Conservation (phyloP, 2,888 invertebrate genomes). For the Diabrotica balteata region DNA sequence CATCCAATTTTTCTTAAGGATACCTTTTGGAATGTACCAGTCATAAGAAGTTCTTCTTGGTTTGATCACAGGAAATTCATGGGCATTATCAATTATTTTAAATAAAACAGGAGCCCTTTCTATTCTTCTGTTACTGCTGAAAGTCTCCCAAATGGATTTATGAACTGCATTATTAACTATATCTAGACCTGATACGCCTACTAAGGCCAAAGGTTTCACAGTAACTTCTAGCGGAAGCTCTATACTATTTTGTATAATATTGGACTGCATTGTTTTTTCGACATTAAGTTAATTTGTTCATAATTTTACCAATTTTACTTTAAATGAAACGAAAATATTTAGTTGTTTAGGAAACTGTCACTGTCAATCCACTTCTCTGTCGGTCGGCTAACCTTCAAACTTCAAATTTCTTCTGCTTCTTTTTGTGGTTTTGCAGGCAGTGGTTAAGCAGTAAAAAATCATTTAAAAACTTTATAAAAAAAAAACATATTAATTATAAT, state of each 20-base stretch:
- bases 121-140: constrained; percentile 80
- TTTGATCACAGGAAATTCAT: constrained; percentile 87
- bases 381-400: no score
- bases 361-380: no score
- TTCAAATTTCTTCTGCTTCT: no score
- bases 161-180: constrained; percentile 84
- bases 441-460: no score
- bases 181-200: constrained; percentile 90
- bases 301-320: neutral
- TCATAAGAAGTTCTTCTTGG: constrained; percentile 91
- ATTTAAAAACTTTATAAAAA: no score
- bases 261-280: constrained; percentile 37
- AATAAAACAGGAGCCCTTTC: constrained; percentile 87
- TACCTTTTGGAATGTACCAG: constrained; percentile 94
- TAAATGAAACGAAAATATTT: no score
- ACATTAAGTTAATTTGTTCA: neutral
- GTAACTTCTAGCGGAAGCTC: constrained; percentile 83
- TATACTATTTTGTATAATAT: constrained; percentile 40
- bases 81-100: constrained; percentile 79
- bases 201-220: constrained; percentile 82
- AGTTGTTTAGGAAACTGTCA: no score
- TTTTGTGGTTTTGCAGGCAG: no score
- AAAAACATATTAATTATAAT: no score
- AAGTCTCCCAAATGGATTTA: constrained; percentile 92
- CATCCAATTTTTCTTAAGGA: constrained; percentile 95